Evolutionary conservation across 2,888 invertebrate genomes (phyloP), one percentile per base, ranked within the genome.

Genomic region (Dorcus hopei): DNA sequence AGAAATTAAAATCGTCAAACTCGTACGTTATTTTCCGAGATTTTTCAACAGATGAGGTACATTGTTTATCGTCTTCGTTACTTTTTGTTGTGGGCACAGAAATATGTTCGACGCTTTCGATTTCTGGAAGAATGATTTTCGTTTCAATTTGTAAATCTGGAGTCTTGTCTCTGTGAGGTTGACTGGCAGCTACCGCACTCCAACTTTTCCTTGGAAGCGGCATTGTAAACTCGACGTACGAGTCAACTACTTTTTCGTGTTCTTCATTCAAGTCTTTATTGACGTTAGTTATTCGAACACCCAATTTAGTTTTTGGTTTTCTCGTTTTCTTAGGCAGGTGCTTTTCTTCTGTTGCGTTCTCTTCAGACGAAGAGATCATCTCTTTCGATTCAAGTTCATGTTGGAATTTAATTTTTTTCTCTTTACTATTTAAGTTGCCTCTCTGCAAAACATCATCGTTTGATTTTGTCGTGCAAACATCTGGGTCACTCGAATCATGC

Each of bases 171-270:
- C 75, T 72, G 40, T 69, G 61, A 54, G 66, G 62, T 67, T 72
- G 68, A 55, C 61, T 61, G 62, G 82, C 80, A 42, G 82, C 82
- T 63, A 84, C 80, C 48, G 80, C 80, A 68, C 83, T 84, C 84
- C 84, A 84, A 9, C 83, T 82, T 72, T 80, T 81, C 26, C 77
- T 74, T 3, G 77, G 65, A 16, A 69, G 78, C 62, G 76, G 16
- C 39, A 68, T n/a, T 53, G 41, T 64, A 11, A 33, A 33, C 26
- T 33, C 26, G 7, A 33, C 26, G 7, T 33, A 33, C 6, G 26
- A 33, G 7, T 33, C 26, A 33, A 5, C 26, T 33, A 59, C 41
- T 19, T 59, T 52, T 9, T 62, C 61, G 7, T 57, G 51, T 38
- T 63, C 58, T 39, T 64, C 59, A 14, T 65, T 61, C 9, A 48